phyloP scores from a whole-genome alignment of 2,888 invertebrate species.

The Callimorpha dominula region DNA sequence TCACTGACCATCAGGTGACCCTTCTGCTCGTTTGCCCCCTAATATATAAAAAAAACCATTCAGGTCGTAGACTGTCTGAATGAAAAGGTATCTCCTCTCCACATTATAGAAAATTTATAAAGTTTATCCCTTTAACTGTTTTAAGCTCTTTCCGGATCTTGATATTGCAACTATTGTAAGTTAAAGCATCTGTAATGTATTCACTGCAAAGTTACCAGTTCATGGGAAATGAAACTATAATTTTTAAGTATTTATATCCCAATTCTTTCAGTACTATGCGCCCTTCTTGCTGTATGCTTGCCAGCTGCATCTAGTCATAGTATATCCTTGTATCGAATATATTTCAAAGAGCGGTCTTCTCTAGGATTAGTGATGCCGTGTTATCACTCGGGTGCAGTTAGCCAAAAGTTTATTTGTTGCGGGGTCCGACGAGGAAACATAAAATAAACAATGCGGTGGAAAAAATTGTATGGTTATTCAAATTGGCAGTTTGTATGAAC shows the following conservation, averaged over 20 bases:
- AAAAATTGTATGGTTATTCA: constrained; percentile 25
- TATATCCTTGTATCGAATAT: constrained; percentile 58
- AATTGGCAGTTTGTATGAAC: not conserved
- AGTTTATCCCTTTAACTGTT: not conserved
- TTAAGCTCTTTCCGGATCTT: no score
- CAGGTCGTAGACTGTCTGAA: not conserved
- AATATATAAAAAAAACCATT: no score
- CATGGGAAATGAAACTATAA: no score
- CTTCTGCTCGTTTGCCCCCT: no score
- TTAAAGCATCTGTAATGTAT: no score
- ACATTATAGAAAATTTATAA: not conserved
- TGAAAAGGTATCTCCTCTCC: not conserved
- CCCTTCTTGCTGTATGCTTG: not conserved
- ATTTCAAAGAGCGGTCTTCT: constrained; percentile 68
- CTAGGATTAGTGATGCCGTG: constrained; percentile 73
- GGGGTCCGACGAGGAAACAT: constrained; percentile 34
- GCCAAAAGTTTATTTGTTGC: constrained; percentile 58
- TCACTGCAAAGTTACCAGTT: no score
- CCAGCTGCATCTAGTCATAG: constrained; percentile 42
- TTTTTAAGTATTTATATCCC: no score
- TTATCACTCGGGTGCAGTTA: constrained; percentile 79
- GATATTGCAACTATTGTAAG: no score
- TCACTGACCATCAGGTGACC: no score
- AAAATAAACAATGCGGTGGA: constrained; percentile 45
- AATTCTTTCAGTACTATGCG: no score